Evolutionary conservation across 1,140 invertebrate genomes (phyloP), one percentile per base, ranked within the genome.

Genomic region (Drosophila santomea): DNA sequence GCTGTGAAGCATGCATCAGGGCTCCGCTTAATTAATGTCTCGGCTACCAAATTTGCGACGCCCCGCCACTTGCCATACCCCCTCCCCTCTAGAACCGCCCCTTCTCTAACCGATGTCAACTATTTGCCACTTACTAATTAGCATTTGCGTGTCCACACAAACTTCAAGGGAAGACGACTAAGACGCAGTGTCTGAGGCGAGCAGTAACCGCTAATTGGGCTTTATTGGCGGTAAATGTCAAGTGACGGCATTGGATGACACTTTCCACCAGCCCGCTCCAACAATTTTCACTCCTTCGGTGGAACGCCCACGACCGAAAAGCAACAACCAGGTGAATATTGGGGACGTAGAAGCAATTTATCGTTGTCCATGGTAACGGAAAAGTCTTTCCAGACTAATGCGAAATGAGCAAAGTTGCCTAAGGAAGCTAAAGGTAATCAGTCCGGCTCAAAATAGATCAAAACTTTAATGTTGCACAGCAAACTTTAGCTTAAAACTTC

Each of bases 121-220:
- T 67, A 76, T 76, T 76, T 76, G 62, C 72, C 73, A 67, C 73
- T 67, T 58, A 76, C 73, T 76, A 76, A 76, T 76, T 76, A 76
- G 73, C 73, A 76, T 76, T 76, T 76, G 73, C 73, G 72, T 76
- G 73, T 76, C 73, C 61, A 73, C 69, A 61, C 68, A 73, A 73
- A 73, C 69, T 73, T 74, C 47, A 73, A 54, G 56, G 68, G 44
- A 60, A 47, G 68, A 36, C 39, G 11, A 71, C 14, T 32, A 58
- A 35, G 32, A 15, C 32, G 15, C 35, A 47, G 72, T 66, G 45
- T 66, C 61, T 28, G 48, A 52, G 73, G 54, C 41, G 23, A 14
- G 52, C 51, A 44, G 59, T 12, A 36, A 76, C 61, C 73, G 73
- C 73, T 76, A 76, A 76, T 76, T 76, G 73, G 73, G 62, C 73